Base-by-base conservation (phyloP, 2,797 vertebrate genomes). In the Cuculus canorus region DNA sequence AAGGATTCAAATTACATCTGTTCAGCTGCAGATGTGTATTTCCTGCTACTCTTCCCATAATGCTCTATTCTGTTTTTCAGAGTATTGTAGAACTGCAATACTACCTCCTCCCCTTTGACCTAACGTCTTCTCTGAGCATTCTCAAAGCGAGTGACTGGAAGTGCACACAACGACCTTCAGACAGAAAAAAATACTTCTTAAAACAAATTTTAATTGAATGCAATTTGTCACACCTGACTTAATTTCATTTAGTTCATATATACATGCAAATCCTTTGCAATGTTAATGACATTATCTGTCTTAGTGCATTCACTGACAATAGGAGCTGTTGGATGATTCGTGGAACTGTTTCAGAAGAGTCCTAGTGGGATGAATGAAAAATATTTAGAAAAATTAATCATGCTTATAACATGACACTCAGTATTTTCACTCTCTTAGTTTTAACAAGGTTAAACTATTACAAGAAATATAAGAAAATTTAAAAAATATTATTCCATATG, bases 231-330 rank as follows among this genome's bases (percentile, higher is more conserved):
- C n/a, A 17, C 39, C 21, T 5, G 47, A 93, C 78, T 96, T 43
- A 78, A 25, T 83, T 92, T 91, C 39, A 32, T 72, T 94, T 96
- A 86, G 25, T 87, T 79, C 30, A 52, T 86, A 93, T 82, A 39
- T 10, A 72, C 33, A 92, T 95, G 41, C 47, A 96, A 96, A 95
- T 63, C 18, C 32, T 69, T 57, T 73, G 43, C 81, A 79, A 35
- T 93, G 47, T 87, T 88, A 95, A 95, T 91, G 43, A 77, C 79
- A 52, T 86, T 93, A 82, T 72, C 82, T 82, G 14, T 63, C 76
- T 92, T 66, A 48, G 64, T 32, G 39, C 11, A 86, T 66, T 88
- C n/a, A 69, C 17, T 89, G 70, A 68, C 35, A 76, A 73, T 19
- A 52, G 37, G 23, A 78, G 33, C 30, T 76, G 16, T 57, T 87